Evolutionary conservation across 35 echinoderm and acorn worm genomes (phyloP), one percentile per base, ranked within the genome.

Genomic region (Apostichopus californicus): DNA sequence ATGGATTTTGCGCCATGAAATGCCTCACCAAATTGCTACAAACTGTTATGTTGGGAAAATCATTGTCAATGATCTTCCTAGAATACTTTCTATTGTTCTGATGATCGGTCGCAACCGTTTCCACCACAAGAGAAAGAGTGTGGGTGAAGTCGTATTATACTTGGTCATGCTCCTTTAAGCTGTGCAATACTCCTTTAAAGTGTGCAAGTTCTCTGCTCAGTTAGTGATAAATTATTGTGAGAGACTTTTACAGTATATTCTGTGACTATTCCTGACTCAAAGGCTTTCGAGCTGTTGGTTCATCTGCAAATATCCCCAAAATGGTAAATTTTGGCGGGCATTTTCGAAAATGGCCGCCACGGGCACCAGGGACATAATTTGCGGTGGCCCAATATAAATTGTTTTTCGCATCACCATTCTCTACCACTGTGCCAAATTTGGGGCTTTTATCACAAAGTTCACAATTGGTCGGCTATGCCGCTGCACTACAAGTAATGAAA

Each of bases 391-490:
- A 78, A 78, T 85, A 54, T 18, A 54, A 3, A 25, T 8, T 54
- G 6, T 85, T 54, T 12, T 58, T 58, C 54, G 55, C 7, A 25
- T 15, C 21, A 17, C 8, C 8, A 78, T 78, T 78, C 15, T 78
- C n/a, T 23, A 85, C 21, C 11, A 54, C n/a, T 85, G 81, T 85
- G 81, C 54, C 81, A 85, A 55, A 84, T 84, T 56, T 85, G 46
- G 12, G 28, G 6, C 81, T 58, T 85, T 56, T 55, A 84, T 57
- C 81, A 84, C 81, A 85, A 56, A 85, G 21, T 54, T 78, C 15
- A 78, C 24, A 25, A 25, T 25, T 25, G 24, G 24, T 25, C 24
- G 24, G 24, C 24, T 25, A 25, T 25, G 24, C 24, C 24, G 24
- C 24, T 25, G 24, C 24, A 25, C 24, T 25, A 25, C 24, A 25